Conservation (phyloP, 92 coral and sea anemone species). For the Umimayanthus chanpuru region DNA sequence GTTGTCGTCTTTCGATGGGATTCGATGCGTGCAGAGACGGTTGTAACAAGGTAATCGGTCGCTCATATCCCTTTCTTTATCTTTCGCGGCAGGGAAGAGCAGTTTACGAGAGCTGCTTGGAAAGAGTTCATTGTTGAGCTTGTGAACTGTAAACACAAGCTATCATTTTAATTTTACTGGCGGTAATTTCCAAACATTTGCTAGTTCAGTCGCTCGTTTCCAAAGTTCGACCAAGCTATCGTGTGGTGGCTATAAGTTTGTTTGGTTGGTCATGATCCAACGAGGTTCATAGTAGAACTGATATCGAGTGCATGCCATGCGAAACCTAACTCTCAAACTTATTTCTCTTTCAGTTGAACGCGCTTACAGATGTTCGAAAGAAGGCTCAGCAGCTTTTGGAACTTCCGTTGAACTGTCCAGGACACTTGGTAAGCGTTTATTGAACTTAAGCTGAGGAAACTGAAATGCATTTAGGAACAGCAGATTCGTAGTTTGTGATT, state of each 20-base stretch:
- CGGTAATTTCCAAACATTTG: slow-evolving; percentile 34
- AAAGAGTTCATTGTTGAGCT: slow-evolving; percentile 39
- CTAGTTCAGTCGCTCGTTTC: background rate
- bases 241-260: slow-evolving; percentile 2
- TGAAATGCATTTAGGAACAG: slow-evolving; percentile 44
- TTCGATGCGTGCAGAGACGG: slow-evolving; percentile 83
- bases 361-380: slow-evolving; percentile 77
- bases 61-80: slow-evolving; percentile 66
- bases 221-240: background rate
- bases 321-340: slow-evolving; percentile 49
- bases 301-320: slow-evolving; percentile 1
- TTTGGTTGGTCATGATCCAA: background rate
- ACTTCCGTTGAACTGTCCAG: slow-evolving; percentile 94
- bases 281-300: background rate
- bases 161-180: slow-evolving; percentile 13
- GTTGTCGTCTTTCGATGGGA: slow-evolving; percentile 85
- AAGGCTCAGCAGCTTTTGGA: slow-evolving; percentile 77
- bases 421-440: slow-evolving; percentile 88
- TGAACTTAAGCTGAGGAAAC: slow-evolving; percentile 25
- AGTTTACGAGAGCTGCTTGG: slow-evolving; percentile 47
- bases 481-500: slow-evolving; percentile 16
- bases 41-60: slow-evolving; percentile 85
- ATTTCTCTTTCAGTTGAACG: slow-evolving; percentile 69
- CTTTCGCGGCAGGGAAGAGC: slow-evolving; percentile 83
- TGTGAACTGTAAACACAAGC: slow-evolving; percentile 40